Evolutionary conservation across 1,140 invertebrate species (phyloP).

Genomic region (Wasmannia auropunctata): DNA sequence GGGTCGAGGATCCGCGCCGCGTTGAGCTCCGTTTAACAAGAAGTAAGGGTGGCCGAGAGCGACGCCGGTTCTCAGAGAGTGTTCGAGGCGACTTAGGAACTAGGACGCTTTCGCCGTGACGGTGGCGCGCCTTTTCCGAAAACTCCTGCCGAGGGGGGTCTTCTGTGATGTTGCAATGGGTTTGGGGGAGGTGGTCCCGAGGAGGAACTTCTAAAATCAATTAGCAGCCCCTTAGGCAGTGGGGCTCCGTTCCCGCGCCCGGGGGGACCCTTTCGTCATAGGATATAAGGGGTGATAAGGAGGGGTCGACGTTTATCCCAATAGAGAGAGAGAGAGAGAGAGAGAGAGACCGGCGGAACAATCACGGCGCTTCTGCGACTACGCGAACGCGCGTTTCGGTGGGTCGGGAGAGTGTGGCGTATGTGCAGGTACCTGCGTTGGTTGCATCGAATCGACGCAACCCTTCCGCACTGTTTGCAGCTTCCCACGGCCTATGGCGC

Average conservation of each 20-base stretch:
- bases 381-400: slow-evolving; percentile 15
- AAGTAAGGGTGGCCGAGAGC: slow-evolving; percentile 63
- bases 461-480: slow-evolving; percentile 53
- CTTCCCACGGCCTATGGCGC: slow-evolving; percentile 42
- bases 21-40: slow-evolving; percentile 71
- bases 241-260: slow-evolving; percentile 71
- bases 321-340: too few species aligned
- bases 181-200: slow-evolving; percentile 48
- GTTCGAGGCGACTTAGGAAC: slow-evolving; percentile 65
- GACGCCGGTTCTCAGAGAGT: slow-evolving; percentile 47
- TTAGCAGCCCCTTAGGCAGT: slow-evolving; percentile 76
- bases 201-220: slow-evolving; percentile 77
- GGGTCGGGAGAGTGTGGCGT: background rate
- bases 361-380: slow-evolving; percentile 69
- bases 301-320: slow-evolving; percentile 74
- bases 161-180: background rate
- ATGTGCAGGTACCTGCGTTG: slow-evolving; percentile 26
- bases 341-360: slow-evolving; percentile 70
- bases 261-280: slow-evolving; percentile 69
- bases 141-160: slow-evolving; percentile 3
- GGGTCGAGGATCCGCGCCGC: slow-evolving; percentile 12
- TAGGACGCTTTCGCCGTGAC: slow-evolving; percentile 53
- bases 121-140: slow-evolving; percentile 53
- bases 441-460: slow-evolving; percentile 47
- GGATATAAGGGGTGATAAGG: slow-evolving; percentile 73